Base-by-base conservation (phyloP, 2,888 invertebrate genomes). In the Tiliacea citrago region DNA sequence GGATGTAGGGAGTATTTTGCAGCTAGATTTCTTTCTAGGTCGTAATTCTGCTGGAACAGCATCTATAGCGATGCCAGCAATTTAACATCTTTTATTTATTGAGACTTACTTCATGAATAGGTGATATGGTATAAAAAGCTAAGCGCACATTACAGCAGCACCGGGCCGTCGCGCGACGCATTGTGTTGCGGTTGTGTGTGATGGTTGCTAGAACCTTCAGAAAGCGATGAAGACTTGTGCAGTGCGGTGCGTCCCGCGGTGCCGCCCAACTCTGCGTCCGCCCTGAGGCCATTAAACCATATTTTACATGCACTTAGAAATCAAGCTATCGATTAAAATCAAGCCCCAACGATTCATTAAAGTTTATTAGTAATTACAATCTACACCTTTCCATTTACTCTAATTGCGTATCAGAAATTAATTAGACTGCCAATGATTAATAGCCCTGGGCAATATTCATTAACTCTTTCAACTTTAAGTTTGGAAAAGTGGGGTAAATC, bases 371-470 rank as follows among this genome's bases (percentile, higher is more conserved):
- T 35, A 35, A 13, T 35, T 47, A 29, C 24, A 45, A 49, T 57
- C 18, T 10, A 39, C 24, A 65, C 39, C 21, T 60, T 69, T 66
- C 18, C 5, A 57, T 16, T 49, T 13, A 49, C 63, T 65, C 68
- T 53, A 66, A 62, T 58, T 81, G 35, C 39, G 45, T 39, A 42
- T 57, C 57, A 24, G 60, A 72, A 60, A 77, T 66, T 35, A 61
- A 81, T 73, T 69, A 77, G n/a, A 53, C 8, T 66, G 42, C 45
- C 55, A 81, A 58, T 73, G 47, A 42, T 72, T 66, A 53, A 81
- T 29, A 51, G n/a, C 70, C 57, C 16, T 16, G 16, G 57, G 76
- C 49, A 35, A 58, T 42, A 58, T 67, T 63, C 2, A 47, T 35
- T 55, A 47, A 49, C 1, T 51, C 49, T 55, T 47, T 29, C n/a